phyloP scores from a whole-genome alignment of 2,797 vertebrate genomes.

The Ctenopoma multispine region DNA sequence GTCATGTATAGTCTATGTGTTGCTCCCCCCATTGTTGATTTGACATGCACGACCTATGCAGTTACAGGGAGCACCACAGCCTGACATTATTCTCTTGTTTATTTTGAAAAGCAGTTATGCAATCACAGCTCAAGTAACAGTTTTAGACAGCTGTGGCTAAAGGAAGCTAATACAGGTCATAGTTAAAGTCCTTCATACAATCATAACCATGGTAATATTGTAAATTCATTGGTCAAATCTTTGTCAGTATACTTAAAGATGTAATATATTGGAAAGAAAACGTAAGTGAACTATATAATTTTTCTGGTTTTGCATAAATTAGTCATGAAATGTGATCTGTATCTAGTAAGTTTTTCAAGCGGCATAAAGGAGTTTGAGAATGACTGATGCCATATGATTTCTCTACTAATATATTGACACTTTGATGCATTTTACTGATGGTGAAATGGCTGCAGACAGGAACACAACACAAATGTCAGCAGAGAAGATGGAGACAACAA shows the following conservation, averaged over 20 bases:
- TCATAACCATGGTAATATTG: not conserved
- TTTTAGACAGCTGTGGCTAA: not conserved
- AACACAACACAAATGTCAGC: constrained; percentile 35
- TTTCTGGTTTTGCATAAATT: not conserved
- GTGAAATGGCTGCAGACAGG: constrained; percentile 15
- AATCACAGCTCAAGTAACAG: not conserved
- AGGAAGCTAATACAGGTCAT: not conserved
- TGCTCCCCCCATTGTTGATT: not conserved
- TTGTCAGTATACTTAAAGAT: not conserved
- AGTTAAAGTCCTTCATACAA: not conserved
- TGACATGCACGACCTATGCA: not conserved
- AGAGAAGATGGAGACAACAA: constrained; percentile 71
- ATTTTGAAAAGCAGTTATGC: not conserved
- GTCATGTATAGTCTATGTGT: not conserved
- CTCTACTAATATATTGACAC: not conserved
- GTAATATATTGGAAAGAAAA: no score
- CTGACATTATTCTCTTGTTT: constrained; percentile 16
- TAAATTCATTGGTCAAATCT: not conserved
- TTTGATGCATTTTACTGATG: constrained; percentile 3
- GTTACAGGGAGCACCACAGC: not conserved
- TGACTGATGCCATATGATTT: not conserved
- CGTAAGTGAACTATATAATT: no score
- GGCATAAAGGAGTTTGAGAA: not conserved
- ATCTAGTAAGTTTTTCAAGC: no score
- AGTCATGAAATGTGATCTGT: no score